Evolutionary conservation across 92 coral and sea anemone genomes (phyloP), one percentile per base, ranked within the genome.

Genomic region (Porites cylindrica): DNA sequence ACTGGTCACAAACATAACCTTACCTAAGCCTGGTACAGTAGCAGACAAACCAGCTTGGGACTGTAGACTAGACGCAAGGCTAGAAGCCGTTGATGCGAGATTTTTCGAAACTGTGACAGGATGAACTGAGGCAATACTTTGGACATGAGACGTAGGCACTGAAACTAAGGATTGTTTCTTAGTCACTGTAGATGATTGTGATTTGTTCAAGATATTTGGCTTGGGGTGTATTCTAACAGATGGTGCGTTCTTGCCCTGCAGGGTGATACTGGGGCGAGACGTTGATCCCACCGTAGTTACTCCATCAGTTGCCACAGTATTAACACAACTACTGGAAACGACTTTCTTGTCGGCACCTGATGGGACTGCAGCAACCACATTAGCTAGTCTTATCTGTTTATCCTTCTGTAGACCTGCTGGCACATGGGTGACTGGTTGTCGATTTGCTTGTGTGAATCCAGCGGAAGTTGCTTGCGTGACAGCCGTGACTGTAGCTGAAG

Each of bases 1-100:
- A 51, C 80, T 83, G 12, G 80, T 72, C 51, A 83, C 87, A 4
- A 83, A 64, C 87, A 83, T 83, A 63, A 83, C 87, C 43, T 83
- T 72, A 3, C 87, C 87, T 47, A 73, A 13, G 53, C 79, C 87
- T 19, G 87, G 51, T 51, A 72, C 17, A 1, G 78, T 52, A 10
- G 85, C 70, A 50, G 72, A 66, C 71, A 79, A 65, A 19, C 26
- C 74, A 26, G 84, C 75, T 23, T 66, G 84, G 61, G 83, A 66
- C 38, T 79, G 83, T 18, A 51, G 75, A 79, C 38, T 52, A 79
- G 74, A 51, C 23, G 75, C 5, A 76, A 26, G 8, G 50, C 71
- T 47, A 23, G 23, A 51, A 43, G 82, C 29, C 12, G 69, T 59
- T 7, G 86, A 70, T 38, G 47, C 32, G 60, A 43, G 68, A 54